phyloP scores from a whole-genome alignment of 2,113 vertebrate species.

The Bolborhynchus lineola region DNA sequence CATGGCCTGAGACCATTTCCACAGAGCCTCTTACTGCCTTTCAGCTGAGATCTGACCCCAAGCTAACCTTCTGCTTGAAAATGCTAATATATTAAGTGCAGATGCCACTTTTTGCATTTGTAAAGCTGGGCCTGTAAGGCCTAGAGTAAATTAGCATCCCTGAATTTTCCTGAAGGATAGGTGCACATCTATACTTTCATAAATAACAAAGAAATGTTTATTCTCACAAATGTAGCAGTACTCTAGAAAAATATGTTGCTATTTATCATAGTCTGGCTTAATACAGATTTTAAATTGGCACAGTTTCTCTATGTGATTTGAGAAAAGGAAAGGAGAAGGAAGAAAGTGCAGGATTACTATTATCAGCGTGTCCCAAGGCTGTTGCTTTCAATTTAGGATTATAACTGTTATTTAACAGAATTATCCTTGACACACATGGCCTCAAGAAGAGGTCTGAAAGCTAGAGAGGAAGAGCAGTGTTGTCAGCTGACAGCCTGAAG shows the following conservation, averaged over 20 bases:
- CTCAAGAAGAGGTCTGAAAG: conserved; percentile 23
- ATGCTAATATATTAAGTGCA: not conserved
- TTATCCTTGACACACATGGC: conserved; percentile 31
- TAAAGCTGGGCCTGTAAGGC: not conserved
- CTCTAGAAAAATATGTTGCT: not conserved
- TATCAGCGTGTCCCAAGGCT: not conserved
- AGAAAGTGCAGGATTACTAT: not conserved
- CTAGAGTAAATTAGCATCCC: not conserved
- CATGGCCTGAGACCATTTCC: not conserved
- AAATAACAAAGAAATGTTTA: not conserved
- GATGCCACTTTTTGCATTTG: not conserved
- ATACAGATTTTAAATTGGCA: conserved; percentile 5
- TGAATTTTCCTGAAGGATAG: not conserved
- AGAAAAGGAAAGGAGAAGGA: not conserved
- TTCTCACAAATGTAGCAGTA: not conserved
- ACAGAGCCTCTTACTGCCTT: not conserved
- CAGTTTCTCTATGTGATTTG: not conserved
- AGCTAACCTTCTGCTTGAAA: not conserved
- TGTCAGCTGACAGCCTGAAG: conserved; percentile 25
- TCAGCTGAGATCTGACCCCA: not conserved
- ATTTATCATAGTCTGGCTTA: not conserved
- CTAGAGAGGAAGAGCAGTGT: not conserved
- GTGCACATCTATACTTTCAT: not conserved
- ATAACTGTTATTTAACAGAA: conserved; percentile 41
- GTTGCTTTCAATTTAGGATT: conserved; percentile 45